Percentiles rank a stretch among this genome's conserved stretches.
phyloP scores from a whole-genome alignment of 1,140 invertebrate genomes.

The Pseudomyrmex gracilis region DNA sequence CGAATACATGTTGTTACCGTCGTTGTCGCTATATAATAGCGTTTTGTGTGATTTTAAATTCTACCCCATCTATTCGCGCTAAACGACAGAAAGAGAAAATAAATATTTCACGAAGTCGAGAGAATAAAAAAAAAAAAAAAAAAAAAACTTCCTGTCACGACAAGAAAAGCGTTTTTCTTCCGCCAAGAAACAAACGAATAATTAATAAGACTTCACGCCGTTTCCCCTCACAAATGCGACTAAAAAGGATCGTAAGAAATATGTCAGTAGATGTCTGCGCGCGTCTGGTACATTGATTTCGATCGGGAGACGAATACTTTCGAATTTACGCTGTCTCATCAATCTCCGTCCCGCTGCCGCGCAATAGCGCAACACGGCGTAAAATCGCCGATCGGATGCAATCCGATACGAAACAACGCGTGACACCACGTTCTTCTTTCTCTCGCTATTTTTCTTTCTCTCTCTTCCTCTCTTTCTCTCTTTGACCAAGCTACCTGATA shows the following conservation, averaged over 20 bases:
- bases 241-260: constrained; percentile 21
- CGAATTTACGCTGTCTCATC: constrained; percentile 50
- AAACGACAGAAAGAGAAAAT: too few relatives aligned
- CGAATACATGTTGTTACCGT: constrained; percentile 33
- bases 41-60: constrained; percentile 25
- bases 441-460: neutral
- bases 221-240: neutral
- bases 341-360: constrained; percentile 33
- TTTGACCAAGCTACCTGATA: constrained; percentile 66
- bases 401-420: constrained; percentile 31
- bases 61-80: neutral
- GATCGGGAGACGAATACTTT: constrained; percentile 16
- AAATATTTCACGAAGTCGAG: neutral
- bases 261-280: neutral
- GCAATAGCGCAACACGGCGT: constrained; percentile 27
- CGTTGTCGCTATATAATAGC: neutral
- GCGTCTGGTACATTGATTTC: constrained; percentile 28
- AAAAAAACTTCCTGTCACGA: too few relatives aligned
- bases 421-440: constrained; percentile 21
- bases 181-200: constrained; percentile 2
- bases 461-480: neutral
- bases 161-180: neutral
- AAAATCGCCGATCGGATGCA: constrained; percentile 49
- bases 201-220: constrained; percentile 40
- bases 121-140: constrained; percentile 14